Conservation (phyloP, 2,113 vertebrate species). For the Petroica traversi region DNA sequence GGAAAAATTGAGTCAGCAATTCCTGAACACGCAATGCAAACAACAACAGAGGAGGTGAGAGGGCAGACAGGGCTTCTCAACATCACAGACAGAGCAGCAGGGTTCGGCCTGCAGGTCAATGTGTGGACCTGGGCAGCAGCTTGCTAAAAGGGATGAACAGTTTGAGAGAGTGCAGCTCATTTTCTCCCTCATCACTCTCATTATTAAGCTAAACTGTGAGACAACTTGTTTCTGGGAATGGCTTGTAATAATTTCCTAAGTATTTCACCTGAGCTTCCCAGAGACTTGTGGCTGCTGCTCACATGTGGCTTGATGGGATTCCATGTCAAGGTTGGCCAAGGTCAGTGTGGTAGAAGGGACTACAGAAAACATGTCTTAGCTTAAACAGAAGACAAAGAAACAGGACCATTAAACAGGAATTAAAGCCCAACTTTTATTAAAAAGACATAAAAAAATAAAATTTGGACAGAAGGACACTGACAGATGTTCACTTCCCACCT, state of each 20-base stretch:
- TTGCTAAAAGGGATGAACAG: neutral
- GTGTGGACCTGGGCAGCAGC: neutral
- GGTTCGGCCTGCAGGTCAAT: fast-evolving
- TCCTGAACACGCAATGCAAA: neutral
- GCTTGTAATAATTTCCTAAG: neutral
- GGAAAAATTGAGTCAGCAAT: slow-evolving; percentile 27
- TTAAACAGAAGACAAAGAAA: neutral
- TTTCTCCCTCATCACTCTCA: neutral
- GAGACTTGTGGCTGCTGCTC: neutral
- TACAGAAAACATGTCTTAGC: neutral
- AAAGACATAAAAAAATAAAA: neutral
- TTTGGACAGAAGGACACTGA: neutral
- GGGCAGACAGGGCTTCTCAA: neutral
- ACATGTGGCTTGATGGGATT: neutral
- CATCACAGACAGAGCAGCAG: neutral
- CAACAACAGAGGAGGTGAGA: neutral
- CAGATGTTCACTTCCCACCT: neutral
- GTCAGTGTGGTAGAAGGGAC: neutral
- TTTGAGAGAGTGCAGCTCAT: neutral
- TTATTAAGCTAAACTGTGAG: neutral
- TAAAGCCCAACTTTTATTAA: neutral
- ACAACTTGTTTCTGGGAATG: neutral
- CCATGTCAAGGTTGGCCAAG: neutral
- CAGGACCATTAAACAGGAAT: neutral
- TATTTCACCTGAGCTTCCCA: neutral